Base-by-base conservation (phyloP, 2,113 vertebrate genomes). In the Notiomystis cincta region DNA sequence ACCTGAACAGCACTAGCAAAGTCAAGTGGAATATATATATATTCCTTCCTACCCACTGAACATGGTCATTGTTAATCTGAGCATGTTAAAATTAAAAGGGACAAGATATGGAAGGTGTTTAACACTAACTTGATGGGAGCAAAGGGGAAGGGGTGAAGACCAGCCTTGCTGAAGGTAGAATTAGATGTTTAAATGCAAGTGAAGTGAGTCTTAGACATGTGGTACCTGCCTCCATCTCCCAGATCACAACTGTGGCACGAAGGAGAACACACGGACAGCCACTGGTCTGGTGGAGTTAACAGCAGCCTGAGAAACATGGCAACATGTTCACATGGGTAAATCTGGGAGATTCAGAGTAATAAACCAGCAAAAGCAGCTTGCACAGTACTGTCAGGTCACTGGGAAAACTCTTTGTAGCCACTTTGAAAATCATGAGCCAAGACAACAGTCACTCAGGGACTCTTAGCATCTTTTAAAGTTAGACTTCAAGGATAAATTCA, bases 81-180 rank as follows among this genome's bases (percentile, higher is more conserved):
- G 96, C 95, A 89, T 96, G 96, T 89, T 57, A 92, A 95, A 94
- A 85, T 70, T 57, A 82, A 91, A 85, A 95, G 86, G 88, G 70
- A 93, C 73, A 77, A 84, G 96, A 82, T 0, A 1, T 71, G 80
- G 73, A 84, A 89, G 77, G 83, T 89, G 79, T 65, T 89, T 92
- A 95, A 87, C 5, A 2, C 54, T 76, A 87, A 87, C 22, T 8
- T 31, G 67, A 75, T 64, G 93, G 86, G 82, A 89, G 80, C 73
- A 93, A 82, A 96, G 77, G 80, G 70, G 60, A 90, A 60, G 7
- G 35, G 85, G 66, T 89, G 56, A 88, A 70, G 87, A 84, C 54
- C 67, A 64, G n/a, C 27, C 73, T 92, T 76, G 44, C n/a, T 73
- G 45, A 79, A 90, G 61, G 65, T 44, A 67, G 51, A 90, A 62